These are phyloP conservation scores for Epistrophella euchroma DNA, from an alignment of 2,888 invertebrate genomes.

Conservation along the genomic window DNA sequence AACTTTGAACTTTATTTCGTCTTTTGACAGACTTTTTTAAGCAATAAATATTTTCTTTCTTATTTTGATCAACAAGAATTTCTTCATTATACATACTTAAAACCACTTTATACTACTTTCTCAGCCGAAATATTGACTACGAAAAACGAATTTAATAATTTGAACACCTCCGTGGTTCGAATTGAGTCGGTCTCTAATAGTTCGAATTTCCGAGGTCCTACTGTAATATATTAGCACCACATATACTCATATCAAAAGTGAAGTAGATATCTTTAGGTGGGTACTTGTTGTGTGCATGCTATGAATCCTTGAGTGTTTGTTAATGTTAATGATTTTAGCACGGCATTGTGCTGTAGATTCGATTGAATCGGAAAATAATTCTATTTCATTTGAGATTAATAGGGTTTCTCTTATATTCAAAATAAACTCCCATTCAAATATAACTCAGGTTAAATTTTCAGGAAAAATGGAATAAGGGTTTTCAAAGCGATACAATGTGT, in stretches of 20 bases:
- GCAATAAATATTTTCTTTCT: too few relatives aligned
- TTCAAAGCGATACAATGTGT: too few relatives aligned
- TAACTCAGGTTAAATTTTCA: not conserved
- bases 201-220: too few relatives aligned
- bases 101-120: too few relatives aligned
- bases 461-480: not conserved
- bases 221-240: not conserved
- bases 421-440: not conserved
- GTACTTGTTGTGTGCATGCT: not conserved
- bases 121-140: too few relatives aligned
- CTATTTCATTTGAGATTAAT: not conserved
- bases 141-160: too few relatives aligned
- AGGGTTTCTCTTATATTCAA: not conserved
- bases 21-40: too few relatives aligned
- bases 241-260: not conserved
- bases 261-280: not conserved
- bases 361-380: not conserved
- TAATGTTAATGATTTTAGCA: not conserved
- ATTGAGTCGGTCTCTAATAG: too few relatives aligned
- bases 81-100: too few relatives aligned
- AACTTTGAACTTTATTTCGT: too few relatives aligned
- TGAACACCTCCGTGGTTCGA: too few relatives aligned
- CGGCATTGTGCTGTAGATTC: not conserved
- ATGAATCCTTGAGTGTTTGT: not conserved
- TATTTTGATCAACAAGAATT: too few relatives aligned